These are phyloP conservation scores for Parambassis ranga DNA, from an alignment of 2,797 vertebrate species.

Conservation along the genomic window DNA sequence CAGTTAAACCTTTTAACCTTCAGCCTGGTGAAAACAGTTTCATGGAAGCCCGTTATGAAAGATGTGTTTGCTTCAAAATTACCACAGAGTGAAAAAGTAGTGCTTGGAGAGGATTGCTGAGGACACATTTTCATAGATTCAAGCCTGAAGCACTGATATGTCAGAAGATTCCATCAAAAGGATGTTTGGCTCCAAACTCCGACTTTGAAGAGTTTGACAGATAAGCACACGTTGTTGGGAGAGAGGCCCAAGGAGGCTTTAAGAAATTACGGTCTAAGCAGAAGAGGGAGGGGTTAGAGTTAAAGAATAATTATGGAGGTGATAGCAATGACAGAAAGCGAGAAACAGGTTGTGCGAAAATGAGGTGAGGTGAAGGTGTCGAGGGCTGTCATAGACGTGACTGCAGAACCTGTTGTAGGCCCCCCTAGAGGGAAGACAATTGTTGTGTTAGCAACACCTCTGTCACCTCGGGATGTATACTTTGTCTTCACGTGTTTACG, in stretches of 20 bases:
- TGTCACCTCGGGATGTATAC: constrained; percentile 63
- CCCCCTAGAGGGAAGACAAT: constrained; percentile 58
- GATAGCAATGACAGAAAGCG: constrained; percentile 63
- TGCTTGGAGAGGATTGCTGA: constrained; percentile 35
- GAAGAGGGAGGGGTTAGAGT: constrained; percentile 45
- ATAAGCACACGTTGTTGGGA: constrained; percentile 15
- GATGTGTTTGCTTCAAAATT: constrained; percentile 29
- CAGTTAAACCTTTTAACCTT: constrained; percentile 82
- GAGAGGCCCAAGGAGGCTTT: constrained; percentile 43
- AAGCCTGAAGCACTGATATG: constrained; percentile 36
- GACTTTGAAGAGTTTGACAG: constrained; percentile 63
- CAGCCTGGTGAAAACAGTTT: constrained; percentile 20
- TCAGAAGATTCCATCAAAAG: constrained; percentile 60
- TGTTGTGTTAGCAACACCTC: constrained; percentile 76
- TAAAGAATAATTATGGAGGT: constrained; percentile 67
- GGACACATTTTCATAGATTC: constrained; percentile 33
- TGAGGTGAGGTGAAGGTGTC: constrained; percentile 64
- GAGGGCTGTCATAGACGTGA: constrained; percentile 61
- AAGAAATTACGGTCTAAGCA: constrained; percentile 38
- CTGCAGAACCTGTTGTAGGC: constrained; percentile 53
- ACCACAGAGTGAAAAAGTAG: constrained; percentile 12
- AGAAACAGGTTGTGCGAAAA: constrained; percentile 76
- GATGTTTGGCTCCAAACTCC: constrained; percentile 45
- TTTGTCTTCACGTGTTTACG: constrained; percentile 57
- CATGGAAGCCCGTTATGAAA: constrained; percentile 15